These are phyloP conservation scores for Pseudorhiza aurosa DNA, from an alignment of 30 jellyfish, hydroid and myxozoan genomes.

Conservation along the genomic window DNA sequence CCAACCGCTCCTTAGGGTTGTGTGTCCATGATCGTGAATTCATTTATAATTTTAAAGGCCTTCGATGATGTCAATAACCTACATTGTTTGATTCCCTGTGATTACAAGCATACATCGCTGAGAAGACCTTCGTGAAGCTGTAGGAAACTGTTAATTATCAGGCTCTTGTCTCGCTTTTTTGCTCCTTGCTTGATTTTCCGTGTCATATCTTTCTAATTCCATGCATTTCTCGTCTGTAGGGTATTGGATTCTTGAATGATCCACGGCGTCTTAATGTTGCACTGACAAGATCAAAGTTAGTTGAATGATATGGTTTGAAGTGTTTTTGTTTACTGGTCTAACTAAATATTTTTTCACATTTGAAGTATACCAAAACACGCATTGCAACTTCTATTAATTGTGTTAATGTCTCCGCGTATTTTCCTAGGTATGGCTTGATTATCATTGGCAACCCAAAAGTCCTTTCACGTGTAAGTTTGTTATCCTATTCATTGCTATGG, in stretches of 20 bases:
- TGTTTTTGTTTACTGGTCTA: background rate
- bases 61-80: constrained; percentile 16
- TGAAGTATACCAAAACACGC: no score
- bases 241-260: constrained; percentile 98
- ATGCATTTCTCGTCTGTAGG: constrained; percentile 34
- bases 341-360: background rate
- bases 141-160: no score
- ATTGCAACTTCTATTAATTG: no score
- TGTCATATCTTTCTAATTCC: background rate
- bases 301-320: no score
- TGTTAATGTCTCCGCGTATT: no score
- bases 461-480: constrained; percentile 73
- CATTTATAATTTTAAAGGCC: background rate
- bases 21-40: no score
- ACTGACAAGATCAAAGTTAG: constrained; percentile 94
- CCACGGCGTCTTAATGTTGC: constrained; percentile 99
- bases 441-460: constrained; percentile 99
- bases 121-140: constrained; percentile 27
- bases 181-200: no score
- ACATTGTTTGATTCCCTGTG: constrained; percentile 18
- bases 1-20: background rate
- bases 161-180: no score
- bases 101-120: background rate
- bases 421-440: constrained; percentile 86
- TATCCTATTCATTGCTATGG: no score